Conservation (phyloP, 2,113 vertebrate species). For the Bubo bubo region DNA sequence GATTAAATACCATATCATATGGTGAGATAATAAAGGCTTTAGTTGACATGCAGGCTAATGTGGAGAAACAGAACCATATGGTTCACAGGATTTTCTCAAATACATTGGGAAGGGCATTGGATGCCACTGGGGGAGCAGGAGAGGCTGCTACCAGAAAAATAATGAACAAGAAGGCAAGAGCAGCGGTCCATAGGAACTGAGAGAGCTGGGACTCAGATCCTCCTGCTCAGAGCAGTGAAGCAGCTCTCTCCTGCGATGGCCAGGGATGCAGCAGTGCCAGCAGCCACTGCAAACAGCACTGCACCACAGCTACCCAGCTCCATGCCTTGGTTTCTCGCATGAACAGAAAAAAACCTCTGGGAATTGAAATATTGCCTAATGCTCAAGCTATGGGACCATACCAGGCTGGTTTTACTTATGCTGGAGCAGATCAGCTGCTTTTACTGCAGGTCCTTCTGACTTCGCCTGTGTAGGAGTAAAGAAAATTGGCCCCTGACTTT, state of each 20-base stretch:
- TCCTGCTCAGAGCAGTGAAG: not conserved
- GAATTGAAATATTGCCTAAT: not conserved
- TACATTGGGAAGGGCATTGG: not conserved
- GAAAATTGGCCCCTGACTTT: constrained; percentile 33
- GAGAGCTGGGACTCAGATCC: not conserved
- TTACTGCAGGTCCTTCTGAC: not conserved
- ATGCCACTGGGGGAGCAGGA: not conserved
- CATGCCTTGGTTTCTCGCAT: not conserved
- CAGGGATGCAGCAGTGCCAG: not conserved
- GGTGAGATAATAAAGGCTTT: not conserved
- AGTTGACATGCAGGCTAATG: not conserved
- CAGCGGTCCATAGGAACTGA: not conserved
- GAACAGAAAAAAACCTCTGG: not conserved
- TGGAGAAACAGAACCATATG: not conserved
- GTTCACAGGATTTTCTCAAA: not conserved
- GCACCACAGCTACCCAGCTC: not conserved
- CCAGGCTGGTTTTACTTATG: not conserved
- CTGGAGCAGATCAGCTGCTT: not conserved
- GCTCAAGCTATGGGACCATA: not conserved
- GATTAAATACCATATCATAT: not conserved
- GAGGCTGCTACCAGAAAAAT: not conserved
- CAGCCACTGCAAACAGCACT: not conserved
- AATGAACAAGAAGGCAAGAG: not conserved
- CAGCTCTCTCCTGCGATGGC: not conserved
- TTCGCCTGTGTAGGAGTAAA: constrained; percentile 4